Base-by-base conservation (phyloP, 1,140 invertebrate species). In the Drosophila navojoa region DNA sequence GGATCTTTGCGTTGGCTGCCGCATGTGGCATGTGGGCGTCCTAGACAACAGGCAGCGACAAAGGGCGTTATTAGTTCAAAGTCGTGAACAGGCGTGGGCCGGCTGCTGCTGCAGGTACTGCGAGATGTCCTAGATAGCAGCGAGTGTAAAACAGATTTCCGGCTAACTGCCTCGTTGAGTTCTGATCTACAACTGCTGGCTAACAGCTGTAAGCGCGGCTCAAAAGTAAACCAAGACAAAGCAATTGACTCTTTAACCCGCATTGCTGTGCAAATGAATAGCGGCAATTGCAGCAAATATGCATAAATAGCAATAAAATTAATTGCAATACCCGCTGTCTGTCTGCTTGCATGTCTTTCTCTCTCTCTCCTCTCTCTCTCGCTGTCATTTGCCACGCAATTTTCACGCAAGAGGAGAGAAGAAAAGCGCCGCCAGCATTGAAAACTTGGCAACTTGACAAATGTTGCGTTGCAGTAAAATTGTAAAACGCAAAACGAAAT, bases 211-310 rank as follows among this genome's bases (percentile, higher is more conserved):
- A 60, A 44, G 35, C 59, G 25, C 55, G 27, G 22, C 40, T 15
- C n/a, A 58, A 86, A 85, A 87, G 82, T 87, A 81, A 79, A 76
- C 79, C 81, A 81, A 81, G 79, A 67, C 82, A 76, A 76, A 76
- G 71, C 76, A 75, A 79, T 89, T 89, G 84, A 89, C 84, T 79
- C 74, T 71, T 77, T 86, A 81, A 79, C 79, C 84, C 74, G 82
- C 82, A 76, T 81, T 64, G 52, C 66, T 52, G 29, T 32, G 70
- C 79, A 77, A 73, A 79, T 84, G 76, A 76, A 62, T 16, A n/a
- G 29, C 49, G 9, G 57, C 52, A 61, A 44, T 53, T 61, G 69
- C 69, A 77, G 63, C 64, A 73, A 76, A 76, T 76, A 55, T 68
- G 71, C 82, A 82, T 86, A 87, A 87, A 76, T 70, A 78, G 63